Base-by-base conservation (phyloP, 53 echinoderm and acorn worm species). In the Zoroaster sp. region DNA sequence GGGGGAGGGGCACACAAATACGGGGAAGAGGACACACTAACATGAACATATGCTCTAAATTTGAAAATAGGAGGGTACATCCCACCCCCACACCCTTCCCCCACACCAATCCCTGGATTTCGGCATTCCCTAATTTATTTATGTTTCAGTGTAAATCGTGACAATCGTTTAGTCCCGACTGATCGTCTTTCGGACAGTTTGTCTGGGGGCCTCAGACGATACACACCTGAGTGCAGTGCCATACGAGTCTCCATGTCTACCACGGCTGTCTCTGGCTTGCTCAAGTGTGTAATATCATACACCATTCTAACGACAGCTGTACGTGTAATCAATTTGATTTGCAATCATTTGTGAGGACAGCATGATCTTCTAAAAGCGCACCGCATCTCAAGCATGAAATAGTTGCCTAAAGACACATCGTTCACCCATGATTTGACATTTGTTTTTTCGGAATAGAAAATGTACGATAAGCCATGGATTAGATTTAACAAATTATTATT, bases 281-380 rank as follows among this genome's bases (percentile, higher is more conserved):
- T 66, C 36, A 36, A 70, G 70, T 70, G 52, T 71, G 70, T 32
- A 69, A 85, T 49, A 69, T 85, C 47, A 70, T 35, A 85, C 71
- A 47, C 85, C 23, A 85, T 36, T 85, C 66, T 20, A 46, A 51
- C 46, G 85, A 46, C 85, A 85, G 85, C 70, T 85, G 71, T 45
- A 85, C 46, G 52, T 36, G 9, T 85, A 34, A 69, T 83, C 49
- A 82, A 65, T 66, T 66, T 44, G 25, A 80, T 66, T 47, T 28
- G 23, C 10, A 67, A 41, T 67, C 41, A 82, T 66, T 66, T 82
- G 67, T 30, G 35, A 67, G 66, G 45, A 43, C 43, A 40, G 68
- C 43, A 14, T 82, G 66, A 66, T 65, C 82, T 82, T 82, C 42
- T 41, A 40, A 40, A 51, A 51, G 36, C 83, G 5, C 23, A 35